These are phyloP conservation scores for Hypsibius dujardini DNA, from an alignment of 1,140 invertebrate genomes.

Conservation along the genomic window DNA sequence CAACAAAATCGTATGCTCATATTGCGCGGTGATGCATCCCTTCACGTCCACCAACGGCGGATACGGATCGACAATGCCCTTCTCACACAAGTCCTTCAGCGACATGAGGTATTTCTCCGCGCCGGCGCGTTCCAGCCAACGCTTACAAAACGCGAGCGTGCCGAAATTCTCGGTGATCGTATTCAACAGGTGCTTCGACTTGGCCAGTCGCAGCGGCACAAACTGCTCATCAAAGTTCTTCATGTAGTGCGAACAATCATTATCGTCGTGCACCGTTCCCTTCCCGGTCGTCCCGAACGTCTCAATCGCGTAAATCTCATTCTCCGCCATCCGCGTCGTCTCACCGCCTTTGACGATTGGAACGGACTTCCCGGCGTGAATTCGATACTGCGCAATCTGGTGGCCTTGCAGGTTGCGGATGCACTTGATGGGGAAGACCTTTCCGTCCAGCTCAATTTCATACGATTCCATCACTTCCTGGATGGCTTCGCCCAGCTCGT, in stretches of 20 bases:
- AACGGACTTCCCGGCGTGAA: constrained; percentile 97
- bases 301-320: constrained; percentile 98
- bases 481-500: constrained; percentile 90
- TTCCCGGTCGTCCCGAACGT: constrained; percentile 96
- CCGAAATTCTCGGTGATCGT: constrained; percentile 93
- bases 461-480: constrained; percentile 99
- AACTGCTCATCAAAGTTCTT: constrained; percentile 90
- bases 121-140: constrained; percentile 90
- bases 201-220: constrained; percentile 63
- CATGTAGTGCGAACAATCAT: constrained; percentile 99
- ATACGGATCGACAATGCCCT: constrained; percentile 82
- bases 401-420: constrained; percentile 97
- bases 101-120: constrained; percentile 96
- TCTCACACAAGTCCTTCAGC: constrained; percentile 92
- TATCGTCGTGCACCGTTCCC: constrained; percentile 91
- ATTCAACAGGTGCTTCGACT: constrained; percentile 76
- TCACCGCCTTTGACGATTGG: constrained; percentile 98
- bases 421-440: constrained; percentile 86
- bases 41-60: constrained; percentile 93
- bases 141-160: constrained; percentile 92
- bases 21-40: constrained; percentile 96
- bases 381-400: constrained; percentile 87
- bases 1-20: constrained; percentile 92
- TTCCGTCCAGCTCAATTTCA: constrained; percentile 92
- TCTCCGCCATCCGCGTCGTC: constrained; percentile 91